phyloP scores from a whole-genome alignment of 2,113 vertebrate genomes.

The Gambusia affinis region DNA sequence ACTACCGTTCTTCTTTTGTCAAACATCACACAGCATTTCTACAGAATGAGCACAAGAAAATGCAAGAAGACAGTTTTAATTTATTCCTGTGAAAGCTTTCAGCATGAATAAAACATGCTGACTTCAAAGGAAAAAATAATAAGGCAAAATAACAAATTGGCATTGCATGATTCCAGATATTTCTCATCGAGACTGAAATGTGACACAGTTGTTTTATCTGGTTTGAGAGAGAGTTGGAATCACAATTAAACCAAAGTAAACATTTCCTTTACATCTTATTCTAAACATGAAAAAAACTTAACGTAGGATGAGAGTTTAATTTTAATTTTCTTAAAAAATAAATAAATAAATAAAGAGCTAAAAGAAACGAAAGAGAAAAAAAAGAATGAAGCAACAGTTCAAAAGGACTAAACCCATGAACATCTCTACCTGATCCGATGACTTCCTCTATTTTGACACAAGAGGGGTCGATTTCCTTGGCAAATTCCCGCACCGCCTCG shows the following conservation, averaged over 20 bases:
- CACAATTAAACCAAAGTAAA: slow-evolving; percentile 38
- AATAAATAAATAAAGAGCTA: background rate
- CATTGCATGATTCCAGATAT: slow-evolving; percentile 46
- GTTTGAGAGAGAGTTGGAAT: slow-evolving; percentile 34
- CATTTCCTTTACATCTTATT: background rate
- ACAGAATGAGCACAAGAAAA: slow-evolving; percentile 50
- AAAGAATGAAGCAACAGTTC: background rate
- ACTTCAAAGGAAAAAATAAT: slow-evolving; percentile 72
- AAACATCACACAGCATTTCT: slow-evolving; percentile 65
- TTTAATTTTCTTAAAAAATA: background rate
- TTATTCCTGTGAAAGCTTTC: slow-evolving; percentile 67
- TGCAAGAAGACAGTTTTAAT: slow-evolving; percentile 60
- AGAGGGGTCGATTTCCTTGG: slow-evolving; percentile 77
- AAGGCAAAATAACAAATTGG: slow-evolving; percentile 59
- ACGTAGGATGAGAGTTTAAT: background rate
- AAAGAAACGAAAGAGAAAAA: background rate
- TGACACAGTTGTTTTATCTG: slow-evolving; percentile 20
- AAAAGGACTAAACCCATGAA: background rate
- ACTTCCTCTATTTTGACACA: slow-evolving; percentile 79
- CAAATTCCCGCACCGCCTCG: slow-evolving; percentile 75
- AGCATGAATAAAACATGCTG: slow-evolving; percentile 71
- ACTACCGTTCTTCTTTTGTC: slow-evolving; percentile 31
- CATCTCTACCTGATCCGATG: slow-evolving; percentile 72
- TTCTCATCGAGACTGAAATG: slow-evolving; percentile 47
- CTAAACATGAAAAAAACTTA: background rate